Evolutionary conservation across 2,113 vertebrate species (phyloP).

Genomic region (Sturnira hondurensis): DNA sequence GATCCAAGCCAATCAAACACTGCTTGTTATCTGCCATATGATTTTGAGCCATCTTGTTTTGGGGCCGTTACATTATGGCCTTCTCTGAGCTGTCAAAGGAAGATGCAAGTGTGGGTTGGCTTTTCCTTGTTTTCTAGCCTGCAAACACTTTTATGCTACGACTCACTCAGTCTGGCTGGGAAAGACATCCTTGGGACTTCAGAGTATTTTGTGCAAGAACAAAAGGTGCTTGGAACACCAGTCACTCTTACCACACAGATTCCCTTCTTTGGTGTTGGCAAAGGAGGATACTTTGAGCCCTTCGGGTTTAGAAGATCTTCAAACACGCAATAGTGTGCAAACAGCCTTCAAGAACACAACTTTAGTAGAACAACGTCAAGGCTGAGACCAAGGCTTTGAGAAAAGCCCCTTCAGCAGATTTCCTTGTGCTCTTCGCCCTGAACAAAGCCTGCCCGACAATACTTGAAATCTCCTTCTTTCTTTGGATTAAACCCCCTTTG

Average conservation of each 20-base stretch:
- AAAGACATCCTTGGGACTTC: slow-evolving; percentile 56
- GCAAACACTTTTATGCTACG: slow-evolving; percentile 56
- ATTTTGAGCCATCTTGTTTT: not conserved
- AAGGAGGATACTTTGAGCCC: slow-evolving; percentile 69
- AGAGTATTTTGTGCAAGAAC: slow-evolving; percentile 62
- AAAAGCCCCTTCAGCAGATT: slow-evolving; percentile 81
- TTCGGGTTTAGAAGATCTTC: slow-evolving; percentile 77
- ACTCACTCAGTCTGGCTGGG: not conserved
- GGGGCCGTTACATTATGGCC: not conserved
- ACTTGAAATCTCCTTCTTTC: slow-evolving; percentile 82
- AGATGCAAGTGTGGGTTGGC: not conserved
- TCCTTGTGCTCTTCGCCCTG: slow-evolving; percentile 78
- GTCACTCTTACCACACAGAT: slow-evolving; percentile 73
- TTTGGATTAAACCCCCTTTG: slow-evolving; percentile 81
- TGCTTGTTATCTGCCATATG: not conserved
- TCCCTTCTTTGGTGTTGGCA: slow-evolving; percentile 67
- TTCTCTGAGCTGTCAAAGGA: not conserved
- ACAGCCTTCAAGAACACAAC: slow-evolving; percentile 77
- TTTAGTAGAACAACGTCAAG: slow-evolving; percentile 78
- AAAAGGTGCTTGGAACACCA: slow-evolving; percentile 65
- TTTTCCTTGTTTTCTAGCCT: slow-evolving; percentile 46
- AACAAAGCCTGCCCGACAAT: slow-evolving; percentile 85
- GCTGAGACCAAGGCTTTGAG: slow-evolving; percentile 79
- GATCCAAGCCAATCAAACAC: not conserved
- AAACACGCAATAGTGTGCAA: slow-evolving; percentile 79